Evolutionary conservation across 2,888 invertebrate genomes (phyloP), one percentile per base, ranked within the genome.

Genomic region (Phorcus lineatus): DNA sequence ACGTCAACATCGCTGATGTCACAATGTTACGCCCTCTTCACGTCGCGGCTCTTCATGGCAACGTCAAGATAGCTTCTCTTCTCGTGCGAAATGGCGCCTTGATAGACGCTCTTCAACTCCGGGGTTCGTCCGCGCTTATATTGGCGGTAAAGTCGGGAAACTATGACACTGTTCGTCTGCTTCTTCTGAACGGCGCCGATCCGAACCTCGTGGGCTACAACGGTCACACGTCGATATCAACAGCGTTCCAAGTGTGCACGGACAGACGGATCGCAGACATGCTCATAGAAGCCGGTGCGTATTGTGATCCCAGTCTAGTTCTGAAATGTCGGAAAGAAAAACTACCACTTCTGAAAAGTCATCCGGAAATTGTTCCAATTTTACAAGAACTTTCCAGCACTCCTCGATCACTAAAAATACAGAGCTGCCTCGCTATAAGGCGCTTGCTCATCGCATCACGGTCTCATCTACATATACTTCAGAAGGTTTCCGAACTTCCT

Each of bases 191-290:
- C 80, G 90, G 90, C 7, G 89, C 90, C 1, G 85, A 89, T 74
- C 89, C 89, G n/a, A 90, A 90, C 81, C 88, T 88, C 80, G 81
- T 86, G 19, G 89, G 89, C 40, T 81, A 84, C 78, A 89, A 90
- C 78, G 89, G 88, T 28, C 88, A 89, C 80, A 89, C 88, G 31
- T 88, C 89, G 16, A 82, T 90, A 31, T 88, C 88, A 6, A 88
- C 88, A 1, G 86, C 89, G 1, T 83, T 90, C 3, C 88, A 89
- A 70, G 57, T 22, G 17, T 81, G 80, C 74, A 80, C 80, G 9
- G 87, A 87, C 79, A 81, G 80, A 40, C 80, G 81, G 1, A 86
- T 89, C 52, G 85, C 87, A 9, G 85, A 87, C 57, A 85, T 90
- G 81, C 78, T 90, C n/a, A 80, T 90, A 36, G 84, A 85, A 28